phyloP scores from a whole-genome alignment of 2,797 vertebrate species.

The Rhyacichthys aspro region DNA sequence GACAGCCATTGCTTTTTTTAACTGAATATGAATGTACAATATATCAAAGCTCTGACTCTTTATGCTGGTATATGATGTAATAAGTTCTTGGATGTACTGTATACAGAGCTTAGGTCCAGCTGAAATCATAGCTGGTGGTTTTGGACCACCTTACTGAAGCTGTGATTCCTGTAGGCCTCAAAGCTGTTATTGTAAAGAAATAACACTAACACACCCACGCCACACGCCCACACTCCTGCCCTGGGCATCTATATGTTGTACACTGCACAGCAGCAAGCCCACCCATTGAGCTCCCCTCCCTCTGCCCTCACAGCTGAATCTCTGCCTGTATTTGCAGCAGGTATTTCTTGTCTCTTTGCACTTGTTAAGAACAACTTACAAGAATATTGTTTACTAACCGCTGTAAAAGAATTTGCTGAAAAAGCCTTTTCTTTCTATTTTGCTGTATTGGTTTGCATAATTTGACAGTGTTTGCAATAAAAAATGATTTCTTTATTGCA shows the following conservation, averaged over 20 bases:
- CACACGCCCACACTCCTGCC: constrained; percentile 34
- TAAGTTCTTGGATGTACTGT: not conserved
- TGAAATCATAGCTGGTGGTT: constrained; percentile 20
- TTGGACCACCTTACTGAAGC: constrained; percentile 14
- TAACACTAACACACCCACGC: constrained; percentile 32
- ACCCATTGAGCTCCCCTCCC: constrained; percentile 41
- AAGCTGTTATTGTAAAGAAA: constrained; percentile 38
- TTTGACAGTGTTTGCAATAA: not conserved
- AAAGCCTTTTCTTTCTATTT: constrained; percentile 1
- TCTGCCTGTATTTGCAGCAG: constrained; percentile 20
- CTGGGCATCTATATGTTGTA: constrained; percentile 39
- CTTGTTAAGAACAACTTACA: constrained; percentile 1
- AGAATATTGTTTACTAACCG: not conserved
- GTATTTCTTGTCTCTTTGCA: constrained; percentile 16
- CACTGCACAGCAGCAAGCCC: constrained; percentile 34
- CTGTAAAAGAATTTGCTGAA: constrained; percentile 9
- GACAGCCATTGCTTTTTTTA: too few relatives aligned
- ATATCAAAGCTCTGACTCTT: not conserved
- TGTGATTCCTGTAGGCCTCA: constrained; percentile 35
- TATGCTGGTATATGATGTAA: not conserved
- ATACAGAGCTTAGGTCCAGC: not conserved
- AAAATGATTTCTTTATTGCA: too few relatives aligned
- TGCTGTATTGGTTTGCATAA: constrained; percentile 3
- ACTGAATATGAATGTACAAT: not conserved
- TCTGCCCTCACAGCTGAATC: constrained; percentile 19